Base-by-base conservation (phyloP, 1,140 invertebrate genomes). In the Zaprionus gabonicus region DNA sequence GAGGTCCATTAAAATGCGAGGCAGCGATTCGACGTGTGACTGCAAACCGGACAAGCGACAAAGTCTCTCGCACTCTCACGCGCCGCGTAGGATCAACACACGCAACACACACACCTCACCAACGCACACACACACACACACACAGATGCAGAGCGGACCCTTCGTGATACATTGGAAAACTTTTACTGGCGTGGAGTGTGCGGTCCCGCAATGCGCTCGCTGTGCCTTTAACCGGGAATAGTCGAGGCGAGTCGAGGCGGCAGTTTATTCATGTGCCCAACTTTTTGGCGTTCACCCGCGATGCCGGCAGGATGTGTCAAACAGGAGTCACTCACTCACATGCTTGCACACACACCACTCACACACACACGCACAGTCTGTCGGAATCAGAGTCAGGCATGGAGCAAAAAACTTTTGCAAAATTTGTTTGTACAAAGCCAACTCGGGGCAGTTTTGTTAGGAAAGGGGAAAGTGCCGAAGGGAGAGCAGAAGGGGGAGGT, bases 301-400 rank as follows among this genome's bases (percentile, higher is more conserved):
- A 76, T 31, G 76, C 58, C 38, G 71, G 78, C 78, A 80, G 78
- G 76, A 78, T 75, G 66, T 80, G 78, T 80, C 78, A 67, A 78
- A 67, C 76, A 78, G 71, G 76, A 72, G 66, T 78, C 65, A 74
- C 59, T 59, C 65, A 72, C 51, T 76, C 51, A 38, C 36, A 49
- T 9, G 12, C 27, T 17, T 7, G 38, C 17, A 36, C 6, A 31
- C 15, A 46, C 13, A 13, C 20, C 53, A 20, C 15, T 46, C 28
- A 57, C n/a, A 15, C 27, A 12, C 12, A 44, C 71, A 38, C 20
- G 13, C 51, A 12, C 23, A 41, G 15, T 7, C 15, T 41, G 38
- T n/a, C 38, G 38, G 1, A 44, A 23, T 23, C 51, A 55, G 38
- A 67, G 38, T 20, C 58, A 28, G 13, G 25, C 41, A 7, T 17